Evolutionary conservation across 2,113 vertebrate genomes (phyloP).

Genomic region (Ammospiza caudacuta): DNA sequence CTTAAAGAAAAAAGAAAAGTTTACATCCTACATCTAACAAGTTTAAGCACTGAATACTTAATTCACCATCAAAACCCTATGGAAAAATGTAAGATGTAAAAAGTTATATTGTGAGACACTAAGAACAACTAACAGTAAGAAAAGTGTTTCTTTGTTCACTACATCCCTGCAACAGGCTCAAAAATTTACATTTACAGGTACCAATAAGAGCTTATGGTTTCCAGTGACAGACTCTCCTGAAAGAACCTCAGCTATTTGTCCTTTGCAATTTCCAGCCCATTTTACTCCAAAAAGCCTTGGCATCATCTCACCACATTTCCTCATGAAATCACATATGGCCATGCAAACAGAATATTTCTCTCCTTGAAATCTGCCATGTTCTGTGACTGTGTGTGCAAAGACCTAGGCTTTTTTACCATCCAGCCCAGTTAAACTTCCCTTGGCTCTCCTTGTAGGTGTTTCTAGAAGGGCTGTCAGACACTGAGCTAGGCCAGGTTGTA

Average conservation of each 20-base stretch:
- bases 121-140: neutral
- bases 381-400: neutral
- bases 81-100: neutral
- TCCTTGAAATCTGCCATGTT: neutral
- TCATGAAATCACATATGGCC: neutral
- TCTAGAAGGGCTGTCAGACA: neutral
- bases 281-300: neutral
- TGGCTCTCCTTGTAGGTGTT: neutral
- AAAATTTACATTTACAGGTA: neutral
- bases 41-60: neutral
- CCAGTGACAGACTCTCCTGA: neutral
- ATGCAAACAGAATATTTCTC: neutral
- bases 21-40: neutral
- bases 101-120: neutral
- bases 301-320: neutral
- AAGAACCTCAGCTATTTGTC: neutral
- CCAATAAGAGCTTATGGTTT: neutral
- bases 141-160: neutral
- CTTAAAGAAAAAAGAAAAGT: neutral
- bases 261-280: neutral
- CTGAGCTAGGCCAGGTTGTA: accelerated
- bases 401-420: neutral
- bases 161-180: neutral
- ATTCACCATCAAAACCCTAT: neutral
- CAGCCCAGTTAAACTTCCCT: neutral